Evolutionary conservation across 2,888 invertebrate species (phyloP), one percentile per base, ranked within the genome.

Genomic region (Cosmopolites sordidus): DNA sequence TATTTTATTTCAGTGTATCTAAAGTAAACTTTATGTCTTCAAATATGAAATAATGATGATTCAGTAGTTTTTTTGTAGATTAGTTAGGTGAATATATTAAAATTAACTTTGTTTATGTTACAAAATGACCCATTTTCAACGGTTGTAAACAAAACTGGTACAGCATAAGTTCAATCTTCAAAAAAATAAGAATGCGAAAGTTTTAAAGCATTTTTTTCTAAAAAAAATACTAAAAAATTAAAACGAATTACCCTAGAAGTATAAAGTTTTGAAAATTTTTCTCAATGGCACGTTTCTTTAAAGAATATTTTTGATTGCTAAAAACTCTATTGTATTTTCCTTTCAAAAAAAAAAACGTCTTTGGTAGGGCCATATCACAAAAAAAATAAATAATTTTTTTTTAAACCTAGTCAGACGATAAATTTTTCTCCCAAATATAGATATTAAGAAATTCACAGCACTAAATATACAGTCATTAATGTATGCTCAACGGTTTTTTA

Each of bases 301-400:
- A 43, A 27, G 38, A 30, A 43, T 39, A 53, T 45, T 38, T 54
- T 43, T 45, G 29, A 48, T 43, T 54, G 18, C 45, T 14, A 41
- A 43, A 51, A 48, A 49, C 17, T 38, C 43, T 29, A 37, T 48
- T 42, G 6, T 30, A 33, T 33, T 33, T n/a, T 38, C 4, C 8
- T 48, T 17, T 43, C 40, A 40, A 56, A 58, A 46, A 51, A n/a
- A n/a, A 58, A 64, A 64, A 61, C 63, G 63, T 72, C 73, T 73
- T 73, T 74, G 73, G 74, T 72, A 72, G 69, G 72, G 72, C 70
- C 69, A 69, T 73, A 74, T 73, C 73, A 74, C 73, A 73, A 73
- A 66, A 63, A 65, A 65, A 63, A 68, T 67, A 66, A 69, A 69
- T 68, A 67, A 68, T 65, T 66, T 67, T 66, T n/a, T 64, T 68